Conservation (phyloP, 2,113 vertebrate species). For the Lophotis ruficrista region DNA sequence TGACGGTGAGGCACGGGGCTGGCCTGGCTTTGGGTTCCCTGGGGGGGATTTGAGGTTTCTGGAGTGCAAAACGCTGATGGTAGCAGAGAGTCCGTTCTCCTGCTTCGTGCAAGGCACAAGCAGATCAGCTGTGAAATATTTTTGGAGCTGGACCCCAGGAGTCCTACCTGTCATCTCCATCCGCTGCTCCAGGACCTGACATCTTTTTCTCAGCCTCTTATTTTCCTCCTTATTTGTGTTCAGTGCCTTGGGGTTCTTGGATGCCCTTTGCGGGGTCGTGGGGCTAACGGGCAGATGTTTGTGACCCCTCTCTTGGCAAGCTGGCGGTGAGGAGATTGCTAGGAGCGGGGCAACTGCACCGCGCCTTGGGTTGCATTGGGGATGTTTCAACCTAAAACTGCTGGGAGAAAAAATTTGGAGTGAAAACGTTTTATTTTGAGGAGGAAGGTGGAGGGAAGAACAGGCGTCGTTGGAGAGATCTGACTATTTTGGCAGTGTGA, state of each 20-base stretch:
- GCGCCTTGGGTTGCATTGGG: background rate
- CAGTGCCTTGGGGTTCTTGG: background rate
- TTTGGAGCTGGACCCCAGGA: background rate
- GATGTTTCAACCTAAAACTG: background rate
- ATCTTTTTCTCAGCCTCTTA: background rate
- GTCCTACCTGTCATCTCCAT: background rate
- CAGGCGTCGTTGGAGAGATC: rapidly evolving
- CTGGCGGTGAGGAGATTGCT: background rate
- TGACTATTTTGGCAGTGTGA: background rate
- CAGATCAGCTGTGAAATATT: background rate
- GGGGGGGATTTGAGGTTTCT: background rate
- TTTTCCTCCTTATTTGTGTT: background rate
- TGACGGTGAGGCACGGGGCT: conserved; percentile 78
- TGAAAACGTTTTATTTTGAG: background rate
- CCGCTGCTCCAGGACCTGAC: background rate
- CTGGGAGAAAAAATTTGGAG: background rate
- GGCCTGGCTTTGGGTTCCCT: background rate
- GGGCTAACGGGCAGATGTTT: background rate
- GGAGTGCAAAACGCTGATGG: background rate
- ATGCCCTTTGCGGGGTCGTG: background rate
- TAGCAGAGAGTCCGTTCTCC: background rate
- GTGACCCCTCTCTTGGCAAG: background rate
- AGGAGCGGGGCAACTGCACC: rapidly evolving
- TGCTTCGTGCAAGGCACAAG: background rate
- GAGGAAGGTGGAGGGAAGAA: background rate